A percentile compares a stretch with the other conserved stretches of the same genome.
Evolutionary conservation across 1,140 invertebrate species (phyloP).

Genomic region (Drosophila kepulauana): DNA sequence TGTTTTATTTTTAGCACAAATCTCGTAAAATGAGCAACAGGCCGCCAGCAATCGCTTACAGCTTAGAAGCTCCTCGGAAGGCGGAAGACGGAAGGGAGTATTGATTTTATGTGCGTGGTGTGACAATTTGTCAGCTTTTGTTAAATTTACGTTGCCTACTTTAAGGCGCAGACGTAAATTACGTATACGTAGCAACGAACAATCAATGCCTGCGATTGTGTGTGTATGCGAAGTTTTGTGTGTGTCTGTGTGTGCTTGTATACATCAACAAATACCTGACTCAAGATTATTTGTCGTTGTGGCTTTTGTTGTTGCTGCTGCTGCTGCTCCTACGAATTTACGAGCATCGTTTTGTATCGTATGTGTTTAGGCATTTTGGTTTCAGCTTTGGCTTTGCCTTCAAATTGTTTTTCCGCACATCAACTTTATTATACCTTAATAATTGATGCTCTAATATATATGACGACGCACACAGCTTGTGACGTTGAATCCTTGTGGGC

Average conservation of each 20-base stretch:
- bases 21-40: constrained; percentile 51
- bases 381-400: constrained; percentile 18
- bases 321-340: constrained; percentile 1
- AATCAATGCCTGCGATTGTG: constrained; percentile 4
- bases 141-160: constrained; percentile 55
- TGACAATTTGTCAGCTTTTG: constrained; percentile 56
- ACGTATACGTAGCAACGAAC: constrained; percentile 24
- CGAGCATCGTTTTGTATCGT: constrained; percentile 5
- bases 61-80: neutral
- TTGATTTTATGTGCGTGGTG: constrained; percentile 44
- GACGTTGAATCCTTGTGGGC: constrained; percentile 5
- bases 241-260: constrained; percentile 13
- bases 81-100: constrained; percentile 11
- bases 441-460: constrained; percentile 41
- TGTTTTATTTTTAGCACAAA: constrained; percentile 45
- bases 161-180: constrained; percentile 50
- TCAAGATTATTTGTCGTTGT: constrained; percentile 51
- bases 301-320: constrained; percentile 15
- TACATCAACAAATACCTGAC: constrained; percentile 50
- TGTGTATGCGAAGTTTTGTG: neutral
- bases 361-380: constrained; percentile 8
- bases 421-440: constrained; percentile 56
- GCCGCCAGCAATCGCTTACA: constrained; percentile 18
- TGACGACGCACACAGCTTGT: constrained; percentile 7
- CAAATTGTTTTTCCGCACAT: constrained; percentile 54